A percentile compares a stretch with the other conserved stretches of the same genome.
Evolutionary conservation across 2,113 vertebrate genomes (phyloP).

Genomic region (Tenebrosternarchus preto): DNA sequence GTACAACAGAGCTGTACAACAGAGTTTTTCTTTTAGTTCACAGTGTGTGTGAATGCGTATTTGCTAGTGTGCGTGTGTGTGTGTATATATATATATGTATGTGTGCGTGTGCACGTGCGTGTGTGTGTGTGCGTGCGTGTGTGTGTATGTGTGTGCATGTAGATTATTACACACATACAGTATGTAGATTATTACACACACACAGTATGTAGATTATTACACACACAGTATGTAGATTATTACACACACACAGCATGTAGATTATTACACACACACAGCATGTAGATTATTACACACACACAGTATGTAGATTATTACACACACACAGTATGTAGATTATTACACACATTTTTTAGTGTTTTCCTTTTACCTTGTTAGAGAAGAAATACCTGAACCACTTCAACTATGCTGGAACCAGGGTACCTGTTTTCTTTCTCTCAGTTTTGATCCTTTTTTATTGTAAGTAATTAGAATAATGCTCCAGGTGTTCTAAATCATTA

Average conservation of each 20-base stretch:
- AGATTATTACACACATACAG: too few species aligned
- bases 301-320: too few species aligned
- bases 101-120: not conserved
- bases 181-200: too few species aligned
- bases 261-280: too few species aligned
- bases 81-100: not conserved
- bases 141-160: not conserved
- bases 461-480: constrained; percentile 89
- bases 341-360: not conserved
- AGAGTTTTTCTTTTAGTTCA: too few species aligned
- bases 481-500: constrained; percentile 93
- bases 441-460: constrained; percentile 77
- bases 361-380: constrained; percentile 27
- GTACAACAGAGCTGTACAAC: not conserved
- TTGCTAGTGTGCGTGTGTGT: too few species aligned
- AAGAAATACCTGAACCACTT: constrained; percentile 50
- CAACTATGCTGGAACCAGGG: constrained; percentile 42
- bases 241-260: too few species aligned
- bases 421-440: constrained; percentile 56
- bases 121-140: not conserved
- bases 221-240: too few species aligned
- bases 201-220: not conserved
- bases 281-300: too few species aligned
- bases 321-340: not conserved
- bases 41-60: not conserved